Base-by-base conservation (phyloP, 2,113 vertebrate genomes). In the rabbit (Oryctolagus cuniculus) region DNA sequence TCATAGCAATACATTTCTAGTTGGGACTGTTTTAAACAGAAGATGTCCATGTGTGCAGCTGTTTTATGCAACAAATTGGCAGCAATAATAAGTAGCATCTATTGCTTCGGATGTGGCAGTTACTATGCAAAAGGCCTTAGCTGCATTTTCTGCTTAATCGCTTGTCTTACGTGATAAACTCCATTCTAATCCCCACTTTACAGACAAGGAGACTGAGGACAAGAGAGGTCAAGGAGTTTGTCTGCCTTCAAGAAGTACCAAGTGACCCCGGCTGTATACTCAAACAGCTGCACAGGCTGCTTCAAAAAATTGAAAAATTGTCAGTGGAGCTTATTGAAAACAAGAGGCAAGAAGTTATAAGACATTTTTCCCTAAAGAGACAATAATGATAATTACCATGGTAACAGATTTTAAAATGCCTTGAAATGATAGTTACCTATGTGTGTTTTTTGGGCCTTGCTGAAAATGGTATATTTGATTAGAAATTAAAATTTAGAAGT, bases 401-500 rank as follows among this genome's bases (percentile, higher is more conserved):
- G 64, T 75, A 84, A 3, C 27, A 88, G 61, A 88, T 67, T 61
- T 91, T 80, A 16, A 80, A 80, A 74, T 44, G 72, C 31, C 8
- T 92, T 80, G 44, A 89, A 36, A 22, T 92, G 70, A 89, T 87
- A 58, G 86, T 86, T 93, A 92, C 2, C 53, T 73, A 86, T 81
- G 74, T 95, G 34, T 36, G 31, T 34, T 93, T 96, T 80, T 81
- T 84, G 38, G 87, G 16, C n/a, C n/a, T 74, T 38, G 72, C 38
- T 53, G 58, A 80, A 96, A 79, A 69, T 36, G 69, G 49, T 86
- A 22, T 77, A 24, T 91, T 84, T 92, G 89, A 83, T 78, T 88
- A 61, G 51, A 83, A 93, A 89, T 81, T 74, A 93, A 95, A 88
- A 88, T 77, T 67, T 19, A 70, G 21, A 89, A 72, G 31, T 72